Base-by-base conservation (phyloP, 2,797 vertebrate genomes). In the Muscicapa striata region DNA sequence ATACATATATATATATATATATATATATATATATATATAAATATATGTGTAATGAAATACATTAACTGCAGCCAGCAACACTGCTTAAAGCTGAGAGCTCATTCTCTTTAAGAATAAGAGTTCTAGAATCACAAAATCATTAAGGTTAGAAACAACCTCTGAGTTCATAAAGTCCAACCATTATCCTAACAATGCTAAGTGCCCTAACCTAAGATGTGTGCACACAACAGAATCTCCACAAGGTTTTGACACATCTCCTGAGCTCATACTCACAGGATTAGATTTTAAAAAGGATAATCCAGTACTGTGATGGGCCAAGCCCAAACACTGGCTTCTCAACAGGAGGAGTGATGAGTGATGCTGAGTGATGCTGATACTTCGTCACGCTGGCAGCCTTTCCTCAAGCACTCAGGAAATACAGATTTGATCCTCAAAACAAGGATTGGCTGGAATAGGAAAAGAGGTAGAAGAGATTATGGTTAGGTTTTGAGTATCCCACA, bases 321-420 rank as follows among this genome's bases (percentile, higher is more conserved):
- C 17, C 45, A 46, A 34, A 30, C 8, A 2, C 0, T 8, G 23
- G 5, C 46, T n/a, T 27, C 57, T 75, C 51, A 57, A 9, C 43
- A 79, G 26, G 36, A 36, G 36, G 36, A 36, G 36, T 66, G 22
- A 22, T 64, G 49, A 21, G 24, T 8, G 69, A 68, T 58, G 43
- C 62, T 76, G 66, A 21, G 24, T 8, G 69, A 68, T 58, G 43
- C 62, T 76, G 66, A 14, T 9, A 3, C 18, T 41, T 41, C 48
- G 34, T 15, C 66, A 26, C 0, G 0, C 45, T 67, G 15, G 68
- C 24, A 43, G 5, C 29, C 4, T 20, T 57, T 48, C 40, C 36
- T 69, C 70, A 59, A 27, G 11, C 48, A 18, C 1, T 0, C 13
- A 78, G 36, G 23, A 94, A 84, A 79, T 3, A 8, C 4, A 20